Base-by-base conservation (phyloP, 1,140 invertebrate genomes). In the Heterodera schachtii region DNA sequence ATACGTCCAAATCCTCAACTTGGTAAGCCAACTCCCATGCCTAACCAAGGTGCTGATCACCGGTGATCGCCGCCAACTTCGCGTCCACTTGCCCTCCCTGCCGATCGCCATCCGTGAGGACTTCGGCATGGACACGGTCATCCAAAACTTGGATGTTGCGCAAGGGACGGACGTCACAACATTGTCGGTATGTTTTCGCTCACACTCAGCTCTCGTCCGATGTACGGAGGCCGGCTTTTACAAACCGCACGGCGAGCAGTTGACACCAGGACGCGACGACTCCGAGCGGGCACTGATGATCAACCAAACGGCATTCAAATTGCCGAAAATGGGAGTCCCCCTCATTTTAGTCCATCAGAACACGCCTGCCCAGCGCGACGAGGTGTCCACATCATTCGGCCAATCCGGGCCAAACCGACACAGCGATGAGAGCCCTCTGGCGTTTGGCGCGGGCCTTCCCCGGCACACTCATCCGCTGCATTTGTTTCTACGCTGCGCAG, bases 41-140 rank as follows among this genome's bases (percentile, higher is more conserved):
- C 41, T 75, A 3, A 7, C 21, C n/a, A 75, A 75, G 73, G 43
- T 75, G 7, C 11, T 75, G 0, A 46, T 75, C 6, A 75, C 43
- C 7, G 73, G 73, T 0, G 73, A 75, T 13, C 73, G 73, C 2
- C 19, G 73, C 7, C 73, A 75, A 44, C 73, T 75, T 9, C 47
- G 31, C 0, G 73, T 75, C 4, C 43, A 47, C 1, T 31, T 75
- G 1, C 47, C 47, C 41, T 75, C 73, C 8, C 44, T 47, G 21
- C 73, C 73, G 5, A 3, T 49, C 3, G 73, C 73, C 31, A 60
- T 75, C n/a, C 73, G 43, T 9, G 73, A 52, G 3, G 73, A 60
- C 7, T 75, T 75, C 11, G 73, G 73, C 5, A 31, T 75, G 43
- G 73, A 75, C 73, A 75, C 47, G 21, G 73, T 75, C 7, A 75